Conservation (phyloP, 2,888 invertebrate genomes). For the Bedellia somnulentella region DNA sequence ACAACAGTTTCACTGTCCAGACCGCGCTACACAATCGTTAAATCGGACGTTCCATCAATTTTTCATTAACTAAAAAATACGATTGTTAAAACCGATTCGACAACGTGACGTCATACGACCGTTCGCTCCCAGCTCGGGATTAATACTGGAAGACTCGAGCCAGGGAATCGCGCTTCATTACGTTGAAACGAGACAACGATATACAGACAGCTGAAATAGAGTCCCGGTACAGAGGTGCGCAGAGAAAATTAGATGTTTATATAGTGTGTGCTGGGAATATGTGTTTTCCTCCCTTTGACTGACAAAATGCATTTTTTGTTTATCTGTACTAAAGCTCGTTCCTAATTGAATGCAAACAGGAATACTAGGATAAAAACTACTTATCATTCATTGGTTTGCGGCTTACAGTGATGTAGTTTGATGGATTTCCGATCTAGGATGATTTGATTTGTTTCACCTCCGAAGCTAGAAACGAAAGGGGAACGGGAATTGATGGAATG, state of each 20-base stretch:
- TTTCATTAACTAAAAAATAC: constrained; percentile 44
- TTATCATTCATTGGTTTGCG: too few relatives aligned
- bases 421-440: too few relatives aligned
- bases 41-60: constrained; percentile 29
- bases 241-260: constrained; percentile 57
- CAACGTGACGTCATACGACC: constrained; percentile 19
- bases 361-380: too few relatives aligned
- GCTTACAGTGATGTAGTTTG: too few relatives aligned
- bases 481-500: too few relatives aligned
- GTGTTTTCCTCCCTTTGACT: too few relatives aligned
- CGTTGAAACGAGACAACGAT: constrained; percentile 19
- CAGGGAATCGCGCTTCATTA: constrained; percentile 19
- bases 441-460: too few relatives aligned
- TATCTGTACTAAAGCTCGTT: too few relatives aligned
- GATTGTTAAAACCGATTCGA: constrained; percentile 23
- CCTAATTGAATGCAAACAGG: too few relatives aligned
- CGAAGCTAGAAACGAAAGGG: too few relatives aligned
- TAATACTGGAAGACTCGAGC: constrained; percentile 32
- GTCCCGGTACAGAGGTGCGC: constrained; percentile 49
- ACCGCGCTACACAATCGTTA: constrained; percentile 18
- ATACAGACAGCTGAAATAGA: constrained; percentile 22
- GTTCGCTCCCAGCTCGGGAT: constrained; percentile 27
- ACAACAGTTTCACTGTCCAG: constrained; percentile 17
- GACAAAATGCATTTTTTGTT: too few relatives aligned
- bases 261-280: too few relatives aligned